These are phyloP conservation scores for Onthophagus sagittarius DNA, from an alignment of 2,888 invertebrate species.

Conservation along the genomic window DNA sequence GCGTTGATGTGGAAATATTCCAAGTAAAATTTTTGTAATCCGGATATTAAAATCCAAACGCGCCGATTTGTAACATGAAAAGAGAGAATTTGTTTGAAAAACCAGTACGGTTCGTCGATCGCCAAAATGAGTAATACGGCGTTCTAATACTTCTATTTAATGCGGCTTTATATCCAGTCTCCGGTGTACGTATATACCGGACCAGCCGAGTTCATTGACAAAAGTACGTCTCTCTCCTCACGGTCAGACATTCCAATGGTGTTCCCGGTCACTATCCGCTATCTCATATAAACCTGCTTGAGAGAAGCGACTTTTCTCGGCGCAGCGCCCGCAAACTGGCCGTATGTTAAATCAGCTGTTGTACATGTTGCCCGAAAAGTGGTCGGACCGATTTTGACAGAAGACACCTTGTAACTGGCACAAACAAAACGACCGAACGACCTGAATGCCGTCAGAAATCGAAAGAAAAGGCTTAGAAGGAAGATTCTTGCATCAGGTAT, in stretches of 20 bases:
- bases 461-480: background rate
- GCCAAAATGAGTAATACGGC: background rate
- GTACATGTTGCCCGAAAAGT: constrained; percentile 15
- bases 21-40: background rate
- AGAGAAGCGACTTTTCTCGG: constrained; percentile 21
- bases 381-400: constrained; percentile 6
- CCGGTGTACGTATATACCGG: constrained; percentile 22
- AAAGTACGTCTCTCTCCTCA: constrained; percentile 34
- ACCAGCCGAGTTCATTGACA: constrained; percentile 36
- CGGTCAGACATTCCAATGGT: constrained; percentile 35
- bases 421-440: background rate
- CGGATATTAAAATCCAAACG: background rate
- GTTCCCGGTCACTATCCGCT: constrained; percentile 29
- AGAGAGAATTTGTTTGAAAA: background rate
- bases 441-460: background rate
- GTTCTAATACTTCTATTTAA: constrained; percentile 16
- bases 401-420: constrained; percentile 4
- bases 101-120: background rate
- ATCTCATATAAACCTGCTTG: constrained; percentile 29
- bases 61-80: background rate
- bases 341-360: constrained; percentile 25
- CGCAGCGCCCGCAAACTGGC: constrained; percentile 21
- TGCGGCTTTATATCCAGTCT: constrained; percentile 26
- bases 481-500: too few relatives aligned
- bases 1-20: background rate